Base-by-base conservation (phyloP, 1,140 invertebrate species). In the Laupala kohalensis region DNA sequence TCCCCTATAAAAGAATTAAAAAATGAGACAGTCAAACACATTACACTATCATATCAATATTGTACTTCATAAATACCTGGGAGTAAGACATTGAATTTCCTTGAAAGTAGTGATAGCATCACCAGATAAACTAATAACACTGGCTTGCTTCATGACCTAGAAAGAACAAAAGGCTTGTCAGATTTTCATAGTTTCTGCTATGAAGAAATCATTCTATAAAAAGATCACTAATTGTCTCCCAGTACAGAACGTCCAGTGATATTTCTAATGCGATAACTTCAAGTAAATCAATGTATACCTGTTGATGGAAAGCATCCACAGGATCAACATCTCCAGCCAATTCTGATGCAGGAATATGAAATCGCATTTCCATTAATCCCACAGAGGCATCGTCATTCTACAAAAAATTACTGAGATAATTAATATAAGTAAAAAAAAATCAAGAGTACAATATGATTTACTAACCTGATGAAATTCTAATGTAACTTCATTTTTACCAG, bases 401-500 rank as follows among this genome's bases (percentile, higher is more conserved):
- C 29, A 77, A 80, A 76, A 71, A 2, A 53, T 53, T 2, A 53
- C 12, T 6, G 6, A 5, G 25, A 24, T n/a, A 64, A 12, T 62
- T 12, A 12, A 62, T 62, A 62, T 62, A 62, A 12, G 19, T 62
- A 73, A 19, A 72, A 15, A 68, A 15, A 66, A 63, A 67, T 74
- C 9, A n/a, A n/a, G n/a, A n/a, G n/a, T n/a, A n/a, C n/a, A n/a
- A n/a, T n/a, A n/a, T n/a, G n/a, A n/a, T 30, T 25, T 6, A 68
- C 71, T 76, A 81, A 90, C 89, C 82, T 95, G 93, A 86, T 99
- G 97, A 80, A 99, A 99, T 80, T 99, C 97, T 28, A 99, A 80
- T 9, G 96, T 97, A 1, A 99, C 94, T 87, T 99, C 98, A 84
- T 98, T 99, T 80, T 99, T 99, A 24, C 94, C 93, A n/a, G 93